These are phyloP conservation scores for Campylomormyrus numenius DNA, from an alignment of 2,113 vertebrate species.

Conservation along the genomic window DNA sequence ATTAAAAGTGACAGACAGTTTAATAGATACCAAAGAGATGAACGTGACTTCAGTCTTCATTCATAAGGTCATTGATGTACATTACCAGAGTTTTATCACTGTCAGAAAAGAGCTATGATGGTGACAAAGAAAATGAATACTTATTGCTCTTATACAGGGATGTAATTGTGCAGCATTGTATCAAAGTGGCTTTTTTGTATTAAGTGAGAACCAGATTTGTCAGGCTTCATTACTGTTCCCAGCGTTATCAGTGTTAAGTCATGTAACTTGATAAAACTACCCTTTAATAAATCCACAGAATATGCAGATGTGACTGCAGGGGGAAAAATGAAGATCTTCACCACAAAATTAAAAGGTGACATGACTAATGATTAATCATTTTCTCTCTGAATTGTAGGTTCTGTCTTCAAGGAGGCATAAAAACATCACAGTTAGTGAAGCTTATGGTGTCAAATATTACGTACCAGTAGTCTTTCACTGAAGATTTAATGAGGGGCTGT, in stretches of 20 bases:
- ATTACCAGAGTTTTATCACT: not conserved
- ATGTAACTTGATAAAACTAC: conserved; percentile 2
- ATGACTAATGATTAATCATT: not conserved
- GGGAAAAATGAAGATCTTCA: not conserved
- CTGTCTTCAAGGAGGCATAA: not conserved
- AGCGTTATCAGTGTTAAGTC: not conserved
- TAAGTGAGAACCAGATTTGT: not conserved
- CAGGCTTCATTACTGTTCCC: not conserved
- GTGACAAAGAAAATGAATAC: not conserved
- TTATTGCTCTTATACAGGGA: not conserved
- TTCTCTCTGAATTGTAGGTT: not conserved
- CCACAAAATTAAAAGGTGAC: not conserved
- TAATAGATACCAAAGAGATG: not conserved
- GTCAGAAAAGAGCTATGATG: not conserved
- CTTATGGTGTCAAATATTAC: not conserved
- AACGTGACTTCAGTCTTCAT: not conserved
- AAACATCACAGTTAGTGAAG: not conserved
- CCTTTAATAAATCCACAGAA: not conserved
- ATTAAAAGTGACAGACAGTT: not conserved
- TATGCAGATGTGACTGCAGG: not conserved
- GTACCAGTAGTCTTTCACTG: not conserved
- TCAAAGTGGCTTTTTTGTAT: not conserved
- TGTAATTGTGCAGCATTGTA: not conserved
- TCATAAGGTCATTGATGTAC: not conserved
- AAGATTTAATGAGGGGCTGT: not conserved